Evolutionary conservation across 2,888 invertebrate genomes (phyloP).

Genomic region (Malachius bipustulatus): DNA sequence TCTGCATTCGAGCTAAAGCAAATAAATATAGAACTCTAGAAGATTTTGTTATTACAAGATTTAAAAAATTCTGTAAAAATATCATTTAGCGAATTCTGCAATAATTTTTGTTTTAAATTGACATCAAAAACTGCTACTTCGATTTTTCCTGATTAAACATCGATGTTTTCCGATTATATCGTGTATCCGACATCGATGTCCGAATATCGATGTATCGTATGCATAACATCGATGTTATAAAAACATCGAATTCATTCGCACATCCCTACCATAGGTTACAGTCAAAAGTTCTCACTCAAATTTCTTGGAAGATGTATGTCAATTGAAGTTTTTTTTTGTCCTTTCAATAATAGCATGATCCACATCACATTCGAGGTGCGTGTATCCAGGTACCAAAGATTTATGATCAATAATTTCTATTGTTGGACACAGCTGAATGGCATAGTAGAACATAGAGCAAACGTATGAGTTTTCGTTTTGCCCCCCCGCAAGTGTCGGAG

Average conservation of each 20-base stretch:
- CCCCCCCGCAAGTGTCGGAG: conserved; percentile 14
- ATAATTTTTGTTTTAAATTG: conserved; percentile 2
- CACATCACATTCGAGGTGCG: conserved; percentile 19
- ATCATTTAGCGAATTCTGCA: conserved; percentile 1
- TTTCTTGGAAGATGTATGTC: no score
- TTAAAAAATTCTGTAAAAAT: not conserved
- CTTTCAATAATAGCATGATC: conserved; percentile 19
- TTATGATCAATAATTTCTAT: conserved; percentile 19
- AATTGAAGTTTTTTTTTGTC: no score
- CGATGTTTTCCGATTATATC: no score
- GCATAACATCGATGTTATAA: conserved; percentile 2
- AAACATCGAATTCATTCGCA: no score
- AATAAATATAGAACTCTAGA: not conserved
- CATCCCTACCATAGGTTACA: no score
- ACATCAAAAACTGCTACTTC: no score
- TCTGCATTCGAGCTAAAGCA: conserved; percentile 2
- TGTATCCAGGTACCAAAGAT: conserved; percentile 19
- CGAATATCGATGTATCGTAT: conserved; percentile 3
- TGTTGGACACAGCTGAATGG: conserved; percentile 10
- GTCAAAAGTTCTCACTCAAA: no score
- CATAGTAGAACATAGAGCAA: conserved; percentile 18
- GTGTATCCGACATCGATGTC: not conserved
- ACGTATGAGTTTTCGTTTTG: conserved; percentile 19
- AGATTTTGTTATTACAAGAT: not conserved
- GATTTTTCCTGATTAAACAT: not conserved